Evolutionary conservation across 2,113 vertebrate species (phyloP), one percentile per base, ranked within the genome.

Genomic region (Maccullochella peelii): DNA sequence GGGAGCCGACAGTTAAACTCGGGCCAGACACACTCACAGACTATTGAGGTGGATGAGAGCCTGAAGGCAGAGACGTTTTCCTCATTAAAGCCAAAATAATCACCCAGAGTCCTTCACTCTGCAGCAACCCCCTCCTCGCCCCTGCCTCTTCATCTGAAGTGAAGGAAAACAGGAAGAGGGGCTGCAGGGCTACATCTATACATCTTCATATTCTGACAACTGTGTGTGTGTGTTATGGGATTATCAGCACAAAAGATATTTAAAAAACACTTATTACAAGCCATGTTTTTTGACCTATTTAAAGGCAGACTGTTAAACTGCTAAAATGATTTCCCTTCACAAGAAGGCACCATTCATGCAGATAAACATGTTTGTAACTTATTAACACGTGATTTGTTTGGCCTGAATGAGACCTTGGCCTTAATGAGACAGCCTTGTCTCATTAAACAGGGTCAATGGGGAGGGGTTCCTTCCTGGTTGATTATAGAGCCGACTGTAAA

Each of bases 11-110:
- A 27, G 42, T 63, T 63, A 75, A 75, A 75, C 63, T 62, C 44
- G 5, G 58, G 58, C 73, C 61, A 65, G 63, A 85, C 72, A 50
- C 72, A 54, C 65, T 86, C 61, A 42, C 54, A 42, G 61, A 70
- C 77, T 85, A 73, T 72, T 85, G 82, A 85, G 82, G 83, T 73
- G 70, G 82, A 88, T 40, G 55, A 80, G 52, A n/a, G 75, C 89
- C 86, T 30, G n/a, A 14, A 77, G 86, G 88, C 81, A 80, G 55
- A 87, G 61, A 54, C 49, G 27, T 74, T 86, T 90, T 75, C 77
- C 77, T 90, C 75, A 84, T 89, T 88, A 90, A 80, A 82, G 73
- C 75, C 80, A 44, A 54, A 65, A 36, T 80, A 86, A 88, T 89
- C 67, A 78, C 68, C 61, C 79, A 79, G 76, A 82, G 50, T 77